Evolutionary conservation across 2,797 vertebrate species (phyloP).

Genomic region (Thunnus albacares): DNA sequence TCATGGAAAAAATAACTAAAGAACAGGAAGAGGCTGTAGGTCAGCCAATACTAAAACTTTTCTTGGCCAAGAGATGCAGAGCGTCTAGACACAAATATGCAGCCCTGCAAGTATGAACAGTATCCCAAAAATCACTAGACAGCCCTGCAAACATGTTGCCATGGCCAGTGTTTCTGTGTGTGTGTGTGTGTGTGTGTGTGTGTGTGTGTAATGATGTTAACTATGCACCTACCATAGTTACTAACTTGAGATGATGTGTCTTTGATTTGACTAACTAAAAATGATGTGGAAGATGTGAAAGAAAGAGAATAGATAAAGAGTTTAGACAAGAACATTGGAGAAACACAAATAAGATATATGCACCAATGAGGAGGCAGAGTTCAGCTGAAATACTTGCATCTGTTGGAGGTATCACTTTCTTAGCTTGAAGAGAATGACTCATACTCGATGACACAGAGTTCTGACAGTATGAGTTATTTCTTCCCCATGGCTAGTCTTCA

Average conservation of each 20-base stretch:
- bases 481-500: constrained; percentile 57
- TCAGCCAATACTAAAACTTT: constrained; percentile 1
- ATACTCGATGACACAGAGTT: constrained; percentile 55
- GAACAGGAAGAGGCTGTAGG: not conserved
- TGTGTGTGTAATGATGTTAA: too few species aligned
- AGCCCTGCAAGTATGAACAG: not conserved
- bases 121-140: not conserved
- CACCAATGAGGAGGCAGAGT: not conserved
- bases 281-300: not conserved
- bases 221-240: not conserved
- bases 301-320: not conserved
- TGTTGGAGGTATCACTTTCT: constrained; percentile 30
- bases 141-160: not conserved
- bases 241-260: not conserved
- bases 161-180: too few species aligned
- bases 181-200: too few species aligned
- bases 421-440: constrained; percentile 54
- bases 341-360: not conserved
- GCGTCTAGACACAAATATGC: not conserved
- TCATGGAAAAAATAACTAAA: not conserved
- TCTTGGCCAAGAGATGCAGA: not conserved
- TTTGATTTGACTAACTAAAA: not conserved
- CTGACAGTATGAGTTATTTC: constrained; percentile 64
- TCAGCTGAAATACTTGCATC: constrained; percentile 8
- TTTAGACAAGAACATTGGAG: not conserved